Conservation (phyloP, 1,140 invertebrate genomes). For the Antheraea pernyi region DNA sequence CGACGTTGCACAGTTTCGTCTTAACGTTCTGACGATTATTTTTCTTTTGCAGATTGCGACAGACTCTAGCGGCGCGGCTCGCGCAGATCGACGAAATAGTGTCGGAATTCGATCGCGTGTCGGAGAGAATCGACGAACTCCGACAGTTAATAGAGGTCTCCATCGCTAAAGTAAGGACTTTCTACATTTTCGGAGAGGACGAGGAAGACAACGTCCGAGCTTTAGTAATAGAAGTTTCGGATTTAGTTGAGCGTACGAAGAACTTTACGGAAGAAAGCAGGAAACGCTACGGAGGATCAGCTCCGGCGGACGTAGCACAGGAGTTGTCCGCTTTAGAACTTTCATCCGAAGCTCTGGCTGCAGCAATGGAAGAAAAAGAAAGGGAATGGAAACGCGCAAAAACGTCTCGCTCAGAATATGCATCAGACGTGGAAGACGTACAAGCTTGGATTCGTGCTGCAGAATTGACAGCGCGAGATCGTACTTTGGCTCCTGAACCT, state of each 20-base stretch:
- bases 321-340: slow-evolving; percentile 88
- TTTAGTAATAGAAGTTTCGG: slow-evolving; percentile 76
- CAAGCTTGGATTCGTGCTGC: slow-evolving; percentile 90
- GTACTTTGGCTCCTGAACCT: slow-evolving; percentile 86
- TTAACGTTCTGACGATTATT: slow-evolving; percentile 38
- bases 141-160: slow-evolving; percentile 82
- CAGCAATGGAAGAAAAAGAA: slow-evolving; percentile 92
- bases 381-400: slow-evolving; percentile 91
- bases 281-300: slow-evolving; percentile 84
- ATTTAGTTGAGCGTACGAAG: slow-evolving; percentile 80
- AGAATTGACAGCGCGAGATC: slow-evolving; percentile 90
- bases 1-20: slow-evolving; percentile 31
- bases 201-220: slow-evolving; percentile 80
- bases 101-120: slow-evolving; percentile 75
- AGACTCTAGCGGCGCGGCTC: slow-evolving; percentile 73
- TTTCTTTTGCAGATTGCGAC: slow-evolving; percentile 74
- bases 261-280: slow-evolving; percentile 83
- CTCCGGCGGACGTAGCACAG: slow-evolving; percentile 87
- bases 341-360: slow-evolving; percentile 87
- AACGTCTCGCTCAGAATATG: slow-evolving; percentile 89
- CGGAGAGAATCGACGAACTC: slow-evolving; percentile 83
- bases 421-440: slow-evolving; percentile 88
- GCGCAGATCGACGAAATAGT: slow-evolving; percentile 73
- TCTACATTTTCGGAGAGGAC: slow-evolving; percentile 88
- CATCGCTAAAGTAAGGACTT: slow-evolving; percentile 81